Evolutionary conservation across 2,888 invertebrate species (phyloP).

Genomic region (Drosophila rellima): DNA sequence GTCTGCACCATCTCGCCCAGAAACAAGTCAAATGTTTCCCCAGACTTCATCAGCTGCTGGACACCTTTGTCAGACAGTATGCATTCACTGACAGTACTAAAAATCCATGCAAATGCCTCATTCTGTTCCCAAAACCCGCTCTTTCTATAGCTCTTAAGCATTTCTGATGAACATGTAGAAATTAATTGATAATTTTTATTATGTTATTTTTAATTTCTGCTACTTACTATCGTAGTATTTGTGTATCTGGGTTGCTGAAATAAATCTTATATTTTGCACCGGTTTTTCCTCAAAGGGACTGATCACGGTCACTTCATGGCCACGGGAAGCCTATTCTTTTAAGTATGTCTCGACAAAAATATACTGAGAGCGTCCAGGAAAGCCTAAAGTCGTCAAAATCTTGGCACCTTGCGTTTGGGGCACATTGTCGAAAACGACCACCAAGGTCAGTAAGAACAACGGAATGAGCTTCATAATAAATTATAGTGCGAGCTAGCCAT

Average conservation of each 20-base stretch:
- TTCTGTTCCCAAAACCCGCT: constrained; percentile 26
- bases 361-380: constrained; percentile 76
- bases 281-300: constrained; percentile 58
- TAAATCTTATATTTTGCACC: constrained; percentile 59
- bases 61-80: constrained; percentile 52
- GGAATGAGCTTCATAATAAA: constrained; percentile 42
- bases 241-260: constrained; percentile 41
- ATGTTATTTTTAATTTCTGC: neutral
- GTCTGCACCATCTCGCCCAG: constrained; percentile 80
- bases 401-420: constrained; percentile 54
- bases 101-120: neutral
- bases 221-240: constrained; percentile 37
- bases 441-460: constrained; percentile 17
- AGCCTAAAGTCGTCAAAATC: constrained; percentile 65
- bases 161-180: constrained; percentile 18
- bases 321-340: constrained; percentile 71
- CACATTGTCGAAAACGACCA: constrained; percentile 18
- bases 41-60: constrained; percentile 67
- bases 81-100: neutral
- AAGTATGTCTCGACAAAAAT: constrained; percentile 68
- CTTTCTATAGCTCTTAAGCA: constrained; percentile 1
- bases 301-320: constrained; percentile 84
- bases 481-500: neutral
- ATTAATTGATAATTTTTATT: neutral
- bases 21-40: constrained; percentile 84